A percentile compares a stretch with the other conserved stretches of the same genome.
These are phyloP conservation scores for Dioctria rufipes DNA, from an alignment of 2,888 invertebrate species.

Conservation along the genomic window DNA sequence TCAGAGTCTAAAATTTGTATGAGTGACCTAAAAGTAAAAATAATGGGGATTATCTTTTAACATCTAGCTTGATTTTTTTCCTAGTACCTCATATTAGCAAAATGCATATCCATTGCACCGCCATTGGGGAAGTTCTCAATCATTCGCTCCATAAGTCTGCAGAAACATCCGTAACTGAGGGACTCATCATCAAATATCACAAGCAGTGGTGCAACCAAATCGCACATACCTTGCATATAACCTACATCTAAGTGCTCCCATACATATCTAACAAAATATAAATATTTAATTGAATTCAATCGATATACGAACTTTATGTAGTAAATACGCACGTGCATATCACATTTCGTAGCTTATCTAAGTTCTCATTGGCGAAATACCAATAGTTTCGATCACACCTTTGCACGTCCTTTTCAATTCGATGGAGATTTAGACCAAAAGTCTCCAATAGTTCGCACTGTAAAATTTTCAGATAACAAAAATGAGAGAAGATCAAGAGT, in stretches of 20 bases:
- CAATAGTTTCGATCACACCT: constrained; percentile 95
- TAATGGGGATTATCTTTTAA: constrained; percentile 30
- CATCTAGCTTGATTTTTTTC: no score
- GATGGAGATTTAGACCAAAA: constrained; percentile 90
- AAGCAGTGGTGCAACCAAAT: constrained; percentile 91
- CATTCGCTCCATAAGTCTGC: constrained; percentile 91
- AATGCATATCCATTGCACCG: constrained; percentile 95
- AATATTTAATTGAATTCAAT: neutral
- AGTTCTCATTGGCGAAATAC: constrained; percentile 90
- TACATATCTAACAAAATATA: constrained; percentile 81
- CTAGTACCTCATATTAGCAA: constrained; percentile 89
- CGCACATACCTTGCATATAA: constrained; percentile 99
- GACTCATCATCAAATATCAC: constrained; percentile 95
- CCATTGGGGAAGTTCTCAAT: constrained; percentile 93
- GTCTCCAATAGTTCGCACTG: constrained; percentile 88
- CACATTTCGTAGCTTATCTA: constrained; percentile 93
- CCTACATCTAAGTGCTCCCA: constrained; percentile 96
- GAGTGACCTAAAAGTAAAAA: constrained; percentile 74
- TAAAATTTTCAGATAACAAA: constrained; percentile 63
- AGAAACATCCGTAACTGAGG: constrained; percentile 91
- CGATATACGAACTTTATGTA: neutral
- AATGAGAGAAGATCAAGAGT: neutral
- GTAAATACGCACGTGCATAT: constrained; percentile 90
- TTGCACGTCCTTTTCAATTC: constrained; percentile 97
- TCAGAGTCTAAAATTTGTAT: constrained; percentile 94